Conservation (phyloP, 2,888 invertebrate genomes). For the Drosophila vallismaia region DNA sequence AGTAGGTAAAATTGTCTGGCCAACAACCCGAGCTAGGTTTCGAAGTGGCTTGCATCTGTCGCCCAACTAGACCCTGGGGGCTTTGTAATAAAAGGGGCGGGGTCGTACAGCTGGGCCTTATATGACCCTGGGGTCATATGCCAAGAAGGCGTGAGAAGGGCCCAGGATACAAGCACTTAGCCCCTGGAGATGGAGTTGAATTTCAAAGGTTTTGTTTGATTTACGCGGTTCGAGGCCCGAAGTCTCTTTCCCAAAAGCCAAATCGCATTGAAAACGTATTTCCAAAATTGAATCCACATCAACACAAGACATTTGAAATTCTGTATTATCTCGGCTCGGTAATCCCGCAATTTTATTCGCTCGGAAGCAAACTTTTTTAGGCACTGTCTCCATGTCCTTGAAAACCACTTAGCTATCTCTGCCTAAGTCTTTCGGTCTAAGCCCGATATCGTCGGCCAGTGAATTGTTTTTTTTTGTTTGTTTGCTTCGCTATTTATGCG, state of each 20-base stretch:
- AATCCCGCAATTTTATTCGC: slow-evolving; percentile 22
- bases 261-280: slow-evolving; percentile 36
- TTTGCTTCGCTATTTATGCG: slow-evolving; percentile 25
- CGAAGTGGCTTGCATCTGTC: slow-evolving; percentile 25
- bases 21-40: slow-evolving; percentile 65
- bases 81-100: slow-evolving; percentile 55
- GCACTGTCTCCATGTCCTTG: slow-evolving; percentile 25
- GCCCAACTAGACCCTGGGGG: slow-evolving; percentile 68
- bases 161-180: slow-evolving; percentile 26
- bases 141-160: slow-evolving; percentile 31
- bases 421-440: slow-evolving; percentile 29
- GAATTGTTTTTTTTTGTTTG: slow-evolving; percentile 32
- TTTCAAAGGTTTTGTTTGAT: slow-evolving; percentile 20
- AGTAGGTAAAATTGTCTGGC: slow-evolving; percentile 78
- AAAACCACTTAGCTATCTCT: slow-evolving; percentile 37
- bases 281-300: slow-evolving; percentile 28
- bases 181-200: neutral
- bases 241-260: slow-evolving; percentile 1
- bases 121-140: slow-evolving; percentile 63
- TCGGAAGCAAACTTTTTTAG: slow-evolving; percentile 21
- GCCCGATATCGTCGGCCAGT: slow-evolving; percentile 30
- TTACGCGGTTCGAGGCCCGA: slow-evolving; percentile 4
- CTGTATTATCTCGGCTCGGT: slow-evolving; percentile 25
- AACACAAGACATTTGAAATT: slow-evolving; percentile 35
- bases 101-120: slow-evolving; percentile 32